Percentiles rank a stretch among this genome's conserved stretches.
Conservation (phyloP, 1,140 invertebrate genomes). For the Diuraphis noxia region DNA sequence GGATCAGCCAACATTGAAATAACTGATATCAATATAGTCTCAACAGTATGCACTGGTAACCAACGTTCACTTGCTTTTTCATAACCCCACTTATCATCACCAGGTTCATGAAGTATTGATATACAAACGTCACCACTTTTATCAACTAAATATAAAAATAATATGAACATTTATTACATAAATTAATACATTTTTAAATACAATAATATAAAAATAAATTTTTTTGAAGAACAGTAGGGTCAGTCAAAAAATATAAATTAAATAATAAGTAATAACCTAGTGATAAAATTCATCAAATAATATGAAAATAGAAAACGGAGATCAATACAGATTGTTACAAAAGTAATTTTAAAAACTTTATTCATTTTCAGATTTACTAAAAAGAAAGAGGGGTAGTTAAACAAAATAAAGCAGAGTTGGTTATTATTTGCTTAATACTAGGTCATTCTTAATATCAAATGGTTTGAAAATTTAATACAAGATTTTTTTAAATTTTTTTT, state of each 20-base stretch:
- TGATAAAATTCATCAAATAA: background rate
- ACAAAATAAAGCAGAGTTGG: no score
- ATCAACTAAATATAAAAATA: conserved; percentile 76
- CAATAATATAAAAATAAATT: background rate
- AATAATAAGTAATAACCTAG: background rate
- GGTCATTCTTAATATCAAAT: no score
- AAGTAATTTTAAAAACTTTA: background rate
- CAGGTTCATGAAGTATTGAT: conserved; percentile 98
- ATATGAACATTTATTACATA: background rate
- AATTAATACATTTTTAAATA: background rate
- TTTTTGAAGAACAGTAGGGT: background rate
- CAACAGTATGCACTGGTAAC: conserved; percentile 98
- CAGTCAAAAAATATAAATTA: background rate
- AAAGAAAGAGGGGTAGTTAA: no score
- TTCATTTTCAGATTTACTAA: background rate
- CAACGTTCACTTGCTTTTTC: conserved; percentile 98
- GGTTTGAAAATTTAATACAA: no score
- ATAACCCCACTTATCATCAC: conserved; percentile 99
- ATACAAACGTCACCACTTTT: conserved; percentile 99
- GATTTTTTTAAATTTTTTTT: no score
- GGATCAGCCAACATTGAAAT: conserved; percentile 99
- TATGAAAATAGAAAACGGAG: background rate
- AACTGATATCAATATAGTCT: conserved; percentile 98
- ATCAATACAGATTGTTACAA: background rate
- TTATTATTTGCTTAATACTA: no score